phyloP scores from a whole-genome alignment of 2,113 vertebrate species.

The Lampris megalopsis region DNA sequence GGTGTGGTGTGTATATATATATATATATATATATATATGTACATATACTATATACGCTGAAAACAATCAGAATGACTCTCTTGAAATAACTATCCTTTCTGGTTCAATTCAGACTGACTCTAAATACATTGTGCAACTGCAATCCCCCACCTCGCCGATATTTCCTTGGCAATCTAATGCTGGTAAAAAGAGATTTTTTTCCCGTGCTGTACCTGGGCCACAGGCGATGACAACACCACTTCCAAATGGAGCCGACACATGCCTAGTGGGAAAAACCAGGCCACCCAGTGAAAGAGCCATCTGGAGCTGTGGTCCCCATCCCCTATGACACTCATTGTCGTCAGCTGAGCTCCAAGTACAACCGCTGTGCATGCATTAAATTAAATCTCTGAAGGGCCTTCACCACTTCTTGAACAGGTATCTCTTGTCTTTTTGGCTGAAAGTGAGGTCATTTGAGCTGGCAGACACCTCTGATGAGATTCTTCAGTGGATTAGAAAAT shows the following conservation, averaged over 20 bases:
- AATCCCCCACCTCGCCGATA: conserved; percentile 46
- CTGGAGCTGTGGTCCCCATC: conserved; percentile 54
- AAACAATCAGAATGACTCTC: not conserved
- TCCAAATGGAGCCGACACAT: conserved; percentile 52
- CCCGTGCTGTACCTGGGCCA: conserved; percentile 67
- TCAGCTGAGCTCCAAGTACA: conserved; percentile 25
- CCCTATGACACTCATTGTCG: conserved; percentile 36
- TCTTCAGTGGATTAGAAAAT: conserved; percentile 49
- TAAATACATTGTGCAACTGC: not conserved
- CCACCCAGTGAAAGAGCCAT: conserved; percentile 69
- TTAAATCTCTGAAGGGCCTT: conserved; percentile 47
- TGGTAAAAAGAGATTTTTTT: conserved; percentile 70
- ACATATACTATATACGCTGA: not conserved
- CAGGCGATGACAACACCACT: conserved; percentile 75
- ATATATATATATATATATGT: too few relatives aligned
- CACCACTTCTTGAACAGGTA: conserved; percentile 34
- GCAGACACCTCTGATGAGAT: conserved; percentile 49
- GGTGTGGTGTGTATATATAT: too few relatives aligned
- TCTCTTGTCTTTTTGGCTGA: conserved; percentile 33
- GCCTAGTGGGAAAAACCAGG: conserved; percentile 60
- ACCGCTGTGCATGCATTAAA: conserved; percentile 48
- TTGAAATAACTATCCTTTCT: conserved; percentile 18
- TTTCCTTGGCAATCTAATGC: conserved; percentile 61
- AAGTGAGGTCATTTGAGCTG: conserved; percentile 17
- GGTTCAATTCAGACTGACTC: conserved; percentile 19